Percentiles rank a stretch among this genome's conserved stretches.
These are phyloP conservation scores for Crotalus tigris DNA, from an alignment of 2,113 vertebrate species.

Conservation along the genomic window DNA sequence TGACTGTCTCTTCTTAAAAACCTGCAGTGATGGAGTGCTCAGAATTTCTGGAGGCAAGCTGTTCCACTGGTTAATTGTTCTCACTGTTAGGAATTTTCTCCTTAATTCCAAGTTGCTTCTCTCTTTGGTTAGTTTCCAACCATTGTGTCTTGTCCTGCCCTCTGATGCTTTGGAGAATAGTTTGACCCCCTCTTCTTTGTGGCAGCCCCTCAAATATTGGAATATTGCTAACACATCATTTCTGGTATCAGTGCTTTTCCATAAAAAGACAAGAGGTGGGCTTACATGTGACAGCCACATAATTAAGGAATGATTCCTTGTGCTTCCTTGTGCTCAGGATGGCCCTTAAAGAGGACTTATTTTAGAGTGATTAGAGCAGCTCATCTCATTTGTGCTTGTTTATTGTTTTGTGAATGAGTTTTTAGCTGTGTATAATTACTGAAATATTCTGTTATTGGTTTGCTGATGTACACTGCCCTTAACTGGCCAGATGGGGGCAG, in stretches of 20 bases:
- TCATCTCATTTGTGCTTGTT: neutral
- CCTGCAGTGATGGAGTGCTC: no score
- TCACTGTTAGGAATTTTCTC: no score
- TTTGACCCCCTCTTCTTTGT: no score
- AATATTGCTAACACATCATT: neutral
- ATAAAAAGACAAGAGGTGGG: neutral
- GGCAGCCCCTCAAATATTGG: no score
- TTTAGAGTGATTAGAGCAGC: neutral
- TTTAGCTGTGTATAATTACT: neutral
- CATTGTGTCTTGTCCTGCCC: no score
- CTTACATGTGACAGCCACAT: neutral
- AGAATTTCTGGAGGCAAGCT: no score
- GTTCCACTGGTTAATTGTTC: no score
- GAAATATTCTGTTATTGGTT: neutral
- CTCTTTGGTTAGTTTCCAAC: no score
- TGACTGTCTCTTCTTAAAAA: no score
- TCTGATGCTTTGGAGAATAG: no score
- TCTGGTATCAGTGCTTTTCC: neutral
- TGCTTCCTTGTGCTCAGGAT: neutral
- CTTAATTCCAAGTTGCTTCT: no score
- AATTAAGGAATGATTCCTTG: neutral
- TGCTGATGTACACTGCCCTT: neutral
- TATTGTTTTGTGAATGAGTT: neutral
- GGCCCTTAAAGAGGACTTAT: neutral
- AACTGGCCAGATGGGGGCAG: neutral